Percentiles rank a stretch among this genome's conserved stretches.
Evolutionary conservation across 2,113 vertebrate genomes (phyloP).

Genomic region (Callocephalon fimbriatum): DNA sequence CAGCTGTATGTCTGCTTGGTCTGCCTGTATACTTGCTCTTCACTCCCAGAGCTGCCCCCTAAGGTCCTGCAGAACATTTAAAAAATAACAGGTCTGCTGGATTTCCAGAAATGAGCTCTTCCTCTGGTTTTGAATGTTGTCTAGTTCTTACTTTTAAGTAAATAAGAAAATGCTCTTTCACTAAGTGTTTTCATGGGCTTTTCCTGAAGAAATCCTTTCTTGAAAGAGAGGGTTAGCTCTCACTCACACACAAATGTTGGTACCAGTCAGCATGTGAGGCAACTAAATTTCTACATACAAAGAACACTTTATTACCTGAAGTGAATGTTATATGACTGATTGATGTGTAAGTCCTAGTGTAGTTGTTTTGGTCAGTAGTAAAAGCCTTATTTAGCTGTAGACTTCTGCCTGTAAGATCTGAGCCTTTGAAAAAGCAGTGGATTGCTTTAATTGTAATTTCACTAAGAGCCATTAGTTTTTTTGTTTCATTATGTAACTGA

Average conservation of each 20-base stretch:
- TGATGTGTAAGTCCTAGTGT: neutral
- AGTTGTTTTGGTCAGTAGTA: neutral
- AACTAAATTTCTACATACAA: neutral
- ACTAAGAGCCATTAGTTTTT: neutral
- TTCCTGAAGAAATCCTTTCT: neutral
- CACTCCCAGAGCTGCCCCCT: neutral
- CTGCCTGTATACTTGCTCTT: neutral
- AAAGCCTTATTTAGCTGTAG: neutral
- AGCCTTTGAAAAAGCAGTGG: neutral
- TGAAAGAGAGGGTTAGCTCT: neutral
- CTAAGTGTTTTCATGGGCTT: neutral
- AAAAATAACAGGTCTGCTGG: neutral
- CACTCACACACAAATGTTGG: neutral
- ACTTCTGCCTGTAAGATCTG: neutral
- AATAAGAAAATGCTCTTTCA: neutral
- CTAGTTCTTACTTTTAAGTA: neutral
- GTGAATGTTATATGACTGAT: neutral
- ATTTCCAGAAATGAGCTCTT: neutral
- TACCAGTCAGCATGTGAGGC: neutral
- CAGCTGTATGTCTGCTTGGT: accelerated
- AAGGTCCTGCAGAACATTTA: neutral
- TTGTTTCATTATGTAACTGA: neutral
- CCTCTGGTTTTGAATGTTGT: neutral
- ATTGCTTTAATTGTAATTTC: neutral
- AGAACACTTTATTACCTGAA: neutral